Evolutionary conservation across 2,888 invertebrate species (phyloP), one percentile per base, ranked within the genome.

Genomic region (Sericinus montela): DNA sequence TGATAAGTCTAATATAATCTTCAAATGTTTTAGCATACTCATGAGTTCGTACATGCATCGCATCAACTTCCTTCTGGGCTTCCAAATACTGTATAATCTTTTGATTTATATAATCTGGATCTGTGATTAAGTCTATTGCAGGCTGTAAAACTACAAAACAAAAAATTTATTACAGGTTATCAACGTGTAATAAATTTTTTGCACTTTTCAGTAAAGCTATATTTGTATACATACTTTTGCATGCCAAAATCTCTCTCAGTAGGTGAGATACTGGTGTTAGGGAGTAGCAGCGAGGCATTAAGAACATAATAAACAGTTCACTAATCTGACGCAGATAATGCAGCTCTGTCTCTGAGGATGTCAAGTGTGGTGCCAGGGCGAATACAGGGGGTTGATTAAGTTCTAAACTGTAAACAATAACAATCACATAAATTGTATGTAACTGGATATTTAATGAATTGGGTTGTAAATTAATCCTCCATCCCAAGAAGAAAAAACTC

Each of bases 91-190:
- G 91, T 48, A 97, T 91, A 53, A 97, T 92, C 76, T 95, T 95
- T 72, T 94, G 94, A 78, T 97, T 97, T 63, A 97, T 95, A 72
- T 95, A 97, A 83, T 97, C 97, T 5, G 97, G 97, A 71, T 97
- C 95, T 6, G 96, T 96, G 36, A 97, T 79, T 66, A 94, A 89
- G 69, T 97, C 94, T 63, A 97, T 93, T 51, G 94, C 92, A 45
- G 96, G 95, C 73, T 94, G 94, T 51, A 97, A 86, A 54, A 95
- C 95, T 95, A 65, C 48, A 35, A 32, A 30, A 8, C 19, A 45
- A 16, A 25, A 25, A 2, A 5, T 1, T 25, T 25, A 4, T 25
- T 5, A 3, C 5, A 19, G 19, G 2, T 19, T 2, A 19, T 19
- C n/a, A n/a, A n/a, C n/a, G n/a, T n/a, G n/a, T n/a, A n/a, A n/a